A percentile compares a stretch with the other conserved stretches of the same genome.
phyloP scores from a whole-genome alignment of 2,888 invertebrate species.

The Leucozona laternaria region DNA sequence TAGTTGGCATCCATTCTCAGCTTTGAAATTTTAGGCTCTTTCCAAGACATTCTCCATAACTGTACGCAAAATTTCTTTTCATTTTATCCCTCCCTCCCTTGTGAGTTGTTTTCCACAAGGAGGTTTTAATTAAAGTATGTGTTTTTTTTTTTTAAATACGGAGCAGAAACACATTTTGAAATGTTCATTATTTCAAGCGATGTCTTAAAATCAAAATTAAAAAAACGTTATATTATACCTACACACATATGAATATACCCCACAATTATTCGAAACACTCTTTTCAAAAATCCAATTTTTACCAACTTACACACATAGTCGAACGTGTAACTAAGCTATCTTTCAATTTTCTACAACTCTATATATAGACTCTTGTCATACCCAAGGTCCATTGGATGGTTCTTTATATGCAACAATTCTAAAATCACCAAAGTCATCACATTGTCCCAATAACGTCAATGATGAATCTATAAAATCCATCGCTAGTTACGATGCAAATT shows the following conservation, averaged over 20 bases:
- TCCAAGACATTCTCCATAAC: too few species aligned
- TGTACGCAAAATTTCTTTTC: too few species aligned
- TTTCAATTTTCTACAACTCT: constrained; percentile 52
- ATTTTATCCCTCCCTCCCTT: too few species aligned
- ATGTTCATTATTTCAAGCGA: too few species aligned
- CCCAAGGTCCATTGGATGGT: constrained; percentile 93
- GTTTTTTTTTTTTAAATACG: too few species aligned
- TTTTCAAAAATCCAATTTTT: background rate
- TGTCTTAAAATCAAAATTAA: too few species aligned
- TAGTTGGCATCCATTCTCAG: too few species aligned
- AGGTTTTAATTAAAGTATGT: too few species aligned
- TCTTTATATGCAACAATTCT: constrained; percentile 92
- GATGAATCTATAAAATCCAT: constrained; percentile 55
- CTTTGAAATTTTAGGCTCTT: too few species aligned
- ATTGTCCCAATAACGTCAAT: constrained; percentile 49
- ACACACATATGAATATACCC: background rate
- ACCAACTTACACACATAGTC: background rate
- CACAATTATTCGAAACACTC: background rate
- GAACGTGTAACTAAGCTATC: constrained; percentile 36
- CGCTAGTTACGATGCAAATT: constrained; percentile 51
- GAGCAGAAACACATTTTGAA: too few species aligned
- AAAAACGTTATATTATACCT: too few species aligned
- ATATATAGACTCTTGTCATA: constrained; percentile 67
- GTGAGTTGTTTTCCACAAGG: too few species aligned
- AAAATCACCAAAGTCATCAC: constrained; percentile 78